Evolutionary conservation across 1,140 invertebrate genomes (phyloP), one percentile per base, ranked within the genome.

Genomic region (Zaprionus taronus): DNA sequence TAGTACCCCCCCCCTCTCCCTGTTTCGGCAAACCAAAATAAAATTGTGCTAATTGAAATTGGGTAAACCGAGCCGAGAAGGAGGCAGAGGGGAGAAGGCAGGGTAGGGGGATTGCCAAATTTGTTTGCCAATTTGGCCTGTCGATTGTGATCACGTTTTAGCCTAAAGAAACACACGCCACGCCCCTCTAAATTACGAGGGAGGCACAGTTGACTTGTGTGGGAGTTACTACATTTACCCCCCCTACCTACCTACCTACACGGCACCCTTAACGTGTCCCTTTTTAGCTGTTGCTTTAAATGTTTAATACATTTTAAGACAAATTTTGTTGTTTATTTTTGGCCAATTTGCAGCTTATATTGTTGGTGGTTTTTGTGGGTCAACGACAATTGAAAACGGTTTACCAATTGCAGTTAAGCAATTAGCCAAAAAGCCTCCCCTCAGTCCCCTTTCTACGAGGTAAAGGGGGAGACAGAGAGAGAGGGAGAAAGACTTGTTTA

Each of bases 341-440:
- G 57, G 38, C 17, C 22, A 57, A 58, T 53, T 73, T 56, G 22
- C 56, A 61, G 24, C 47, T 68, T 69, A 61, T 61, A 11, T 72
- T 56, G 14, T 56, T 38, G 17, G 49, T 61, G 61, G 28, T 66
- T 64, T 80, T 87, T 81, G 63, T 86, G 77, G 83, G 83, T 86
- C 84, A 86, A 58, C 67, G 72, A 70, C 72, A 85, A 83, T 82
- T 87, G 64, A 82, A 86, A 85, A 79, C 31, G 31, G 69, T 70
- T 80, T 85, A 68, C 68, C 79, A 79, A 85, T 83, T 80, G 80
- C 83, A 86, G 80, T 87, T 89, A 87, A 87, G 80, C 80, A 86
- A 83, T 86, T 86, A 83, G 77, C 70, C 49, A 72, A 34, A 12
- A n/a, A 36, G 26, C 31, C 31, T 34, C 3, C 31, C 31, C 31